Evolutionary conservation across 2,113 vertebrate genomes (phyloP).

Genomic region (Strigops habroptila): DNA sequence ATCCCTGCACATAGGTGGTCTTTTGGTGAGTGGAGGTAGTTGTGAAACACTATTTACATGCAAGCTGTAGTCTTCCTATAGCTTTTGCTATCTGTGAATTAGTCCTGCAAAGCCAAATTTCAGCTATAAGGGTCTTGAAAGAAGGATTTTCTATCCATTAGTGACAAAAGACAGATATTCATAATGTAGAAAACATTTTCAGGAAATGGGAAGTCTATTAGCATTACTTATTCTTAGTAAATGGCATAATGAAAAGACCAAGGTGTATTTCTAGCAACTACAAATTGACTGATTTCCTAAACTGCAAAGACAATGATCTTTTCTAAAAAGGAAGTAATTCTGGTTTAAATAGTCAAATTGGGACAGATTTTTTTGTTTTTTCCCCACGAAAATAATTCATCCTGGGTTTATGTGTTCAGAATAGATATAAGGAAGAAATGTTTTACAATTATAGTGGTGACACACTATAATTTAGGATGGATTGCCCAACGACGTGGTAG

Average conservation of each 20-base stretch:
- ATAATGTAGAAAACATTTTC: background rate
- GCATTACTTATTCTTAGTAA: background rate
- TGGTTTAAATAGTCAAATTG: background rate
- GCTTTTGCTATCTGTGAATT: background rate
- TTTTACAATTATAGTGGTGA: background rate
- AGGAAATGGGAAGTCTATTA: background rate
- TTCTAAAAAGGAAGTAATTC: background rate
- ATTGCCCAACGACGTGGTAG: background rate
- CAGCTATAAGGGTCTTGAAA: background rate
- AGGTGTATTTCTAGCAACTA: background rate
- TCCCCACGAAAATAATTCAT: background rate
- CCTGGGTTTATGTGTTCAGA: background rate
- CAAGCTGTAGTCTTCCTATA: background rate
- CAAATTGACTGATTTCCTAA: background rate
- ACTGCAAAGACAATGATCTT: background rate
- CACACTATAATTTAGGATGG: background rate
- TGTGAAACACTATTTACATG: background rate
- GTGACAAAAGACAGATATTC: background rate
- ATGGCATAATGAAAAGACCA: background rate
- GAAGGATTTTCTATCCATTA: background rate
- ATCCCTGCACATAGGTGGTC: background rate
- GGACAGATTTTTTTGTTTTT: background rate
- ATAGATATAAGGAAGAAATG: background rate
- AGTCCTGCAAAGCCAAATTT: background rate
- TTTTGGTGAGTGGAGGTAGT: background rate